Conservation (phyloP, 2,888 invertebrate species). For the Drosophila mayaguana region DNA sequence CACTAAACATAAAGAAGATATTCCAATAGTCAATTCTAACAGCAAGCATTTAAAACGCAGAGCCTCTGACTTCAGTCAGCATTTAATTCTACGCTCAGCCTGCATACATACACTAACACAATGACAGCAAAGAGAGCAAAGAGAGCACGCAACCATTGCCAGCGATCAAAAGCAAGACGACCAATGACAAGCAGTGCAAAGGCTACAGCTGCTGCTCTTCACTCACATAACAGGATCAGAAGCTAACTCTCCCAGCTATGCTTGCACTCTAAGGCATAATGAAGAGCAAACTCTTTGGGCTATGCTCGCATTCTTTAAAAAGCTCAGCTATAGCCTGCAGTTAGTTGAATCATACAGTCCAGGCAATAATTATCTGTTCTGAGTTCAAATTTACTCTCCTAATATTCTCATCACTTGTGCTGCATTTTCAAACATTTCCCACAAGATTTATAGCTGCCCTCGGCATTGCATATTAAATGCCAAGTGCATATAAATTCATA, state of each 20-base stretch:
- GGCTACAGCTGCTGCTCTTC: not conserved
- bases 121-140: too few species aligned
- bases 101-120: not conserved
- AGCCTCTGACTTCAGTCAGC: not conserved
- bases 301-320: not conserved
- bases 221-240: not conserved
- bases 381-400: not conserved
- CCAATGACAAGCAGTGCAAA: not conserved
- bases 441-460: conserved; percentile 19
- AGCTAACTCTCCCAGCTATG: not conserved
- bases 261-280: not conserved
- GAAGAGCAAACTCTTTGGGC: not conserved
- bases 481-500: conserved; percentile 38
- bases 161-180: not conserved
- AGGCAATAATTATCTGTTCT: not conserved
- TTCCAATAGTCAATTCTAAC: too few species aligned
- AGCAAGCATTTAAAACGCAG: too few species aligned
- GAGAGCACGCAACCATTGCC: not conserved
- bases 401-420: not conserved
- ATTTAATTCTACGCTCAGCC: not conserved
- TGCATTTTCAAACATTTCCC: not conserved
- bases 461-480: conserved; percentile 59
- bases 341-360: not conserved
- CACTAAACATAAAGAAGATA: too few species aligned
- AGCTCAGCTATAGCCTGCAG: not conserved